phyloP scores from a whole-genome alignment of 2,797 vertebrate genomes.

The Catamblyrhynchus diadema region DNA sequence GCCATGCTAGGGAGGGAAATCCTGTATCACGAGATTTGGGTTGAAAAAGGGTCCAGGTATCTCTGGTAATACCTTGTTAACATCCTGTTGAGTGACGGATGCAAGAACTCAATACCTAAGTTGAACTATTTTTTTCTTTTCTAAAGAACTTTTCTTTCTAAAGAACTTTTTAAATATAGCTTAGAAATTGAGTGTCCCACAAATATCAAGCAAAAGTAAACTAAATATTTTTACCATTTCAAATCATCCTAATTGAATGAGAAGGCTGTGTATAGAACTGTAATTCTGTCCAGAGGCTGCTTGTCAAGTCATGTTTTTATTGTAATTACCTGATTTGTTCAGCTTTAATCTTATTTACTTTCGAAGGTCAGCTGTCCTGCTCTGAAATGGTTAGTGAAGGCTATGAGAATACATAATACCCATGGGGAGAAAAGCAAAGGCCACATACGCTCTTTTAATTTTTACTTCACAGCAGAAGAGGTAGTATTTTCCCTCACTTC shows the following conservation, averaged over 20 bases:
- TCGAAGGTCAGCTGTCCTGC: constrained; percentile 78
- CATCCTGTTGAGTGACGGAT: neutral
- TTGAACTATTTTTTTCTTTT: neutral
- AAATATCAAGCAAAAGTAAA: constrained; percentile 45
- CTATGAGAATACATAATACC: constrained; percentile 34
- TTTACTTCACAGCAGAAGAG: neutral
- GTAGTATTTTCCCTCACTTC: neutral
- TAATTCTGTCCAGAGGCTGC: constrained; percentile 79
- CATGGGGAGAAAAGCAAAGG: constrained; percentile 26
- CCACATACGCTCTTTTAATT: neutral
- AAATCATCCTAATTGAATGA: constrained; percentile 66
- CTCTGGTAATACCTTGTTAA: neutral
- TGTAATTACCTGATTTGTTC: constrained; percentile 83
- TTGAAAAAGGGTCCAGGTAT: neutral
- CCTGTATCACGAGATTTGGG: neutral
- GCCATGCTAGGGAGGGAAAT: neutral
- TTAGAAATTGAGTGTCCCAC: neutral
- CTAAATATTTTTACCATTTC: constrained; percentile 55
- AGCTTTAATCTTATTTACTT: constrained; percentile 79
- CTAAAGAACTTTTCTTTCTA: neutral
- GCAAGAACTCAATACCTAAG: neutral
- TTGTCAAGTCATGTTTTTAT: constrained; percentile 81
- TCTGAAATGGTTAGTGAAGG: constrained; percentile 59
- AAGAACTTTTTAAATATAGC: neutral
- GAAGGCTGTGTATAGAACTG: constrained; percentile 67